Percentiles rank a stretch among this genome's conserved stretches.
These are phyloP conservation scores for Pelodytes ibericus DNA, from an alignment of 2,797 vertebrate species.

Conservation along the genomic window DNA sequence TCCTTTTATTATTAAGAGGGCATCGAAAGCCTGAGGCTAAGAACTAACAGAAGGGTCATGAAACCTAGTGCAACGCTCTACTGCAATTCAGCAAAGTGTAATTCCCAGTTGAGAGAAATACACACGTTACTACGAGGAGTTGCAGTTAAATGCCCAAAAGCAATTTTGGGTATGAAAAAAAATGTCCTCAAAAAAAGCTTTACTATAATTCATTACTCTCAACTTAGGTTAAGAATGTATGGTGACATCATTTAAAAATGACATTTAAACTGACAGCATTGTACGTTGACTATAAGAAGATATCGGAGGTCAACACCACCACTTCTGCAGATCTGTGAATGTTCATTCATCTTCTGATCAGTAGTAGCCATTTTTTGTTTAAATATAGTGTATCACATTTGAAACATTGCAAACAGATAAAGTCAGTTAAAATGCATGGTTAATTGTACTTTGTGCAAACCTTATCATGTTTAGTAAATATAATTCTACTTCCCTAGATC, in stretches of 20 bases:
- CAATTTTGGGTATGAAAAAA: conserved; percentile 7
- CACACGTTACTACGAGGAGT: conserved; percentile 10
- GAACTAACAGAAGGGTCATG: conserved; percentile 53
- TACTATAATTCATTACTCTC: conserved; percentile 1
- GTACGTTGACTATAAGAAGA: conserved; percentile 11
- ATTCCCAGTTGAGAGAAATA: conserved; percentile 40
- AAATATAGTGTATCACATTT: too few relatives aligned
- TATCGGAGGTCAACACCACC: conserved; percentile 16
- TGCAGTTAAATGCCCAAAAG: conserved; percentile 24
- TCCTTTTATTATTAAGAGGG: conserved; percentile 19
- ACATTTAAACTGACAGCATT: conserved; percentile 27
- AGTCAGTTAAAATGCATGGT: too few relatives aligned
- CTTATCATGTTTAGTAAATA: too few relatives aligned
- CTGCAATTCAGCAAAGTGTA: conserved; percentile 35
- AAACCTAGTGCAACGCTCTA: conserved; percentile 28
- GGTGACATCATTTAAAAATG: conserved; percentile 40
- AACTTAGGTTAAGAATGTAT: conserved; percentile 23
- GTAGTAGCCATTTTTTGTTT: too few relatives aligned
- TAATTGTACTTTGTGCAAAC: too few relatives aligned
- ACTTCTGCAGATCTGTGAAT: not conserved
- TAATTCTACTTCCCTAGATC: too few relatives aligned
- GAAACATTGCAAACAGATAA: too few relatives aligned
- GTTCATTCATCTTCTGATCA: too few relatives aligned
- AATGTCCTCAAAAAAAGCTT: conserved; percentile 20
- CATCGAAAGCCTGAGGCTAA: conserved; percentile 42